A percentile compares a stretch with the other conserved stretches of the same genome.
Conservation (phyloP, 1,140 invertebrate species). For the Neotoxoptera formosana region DNA sequence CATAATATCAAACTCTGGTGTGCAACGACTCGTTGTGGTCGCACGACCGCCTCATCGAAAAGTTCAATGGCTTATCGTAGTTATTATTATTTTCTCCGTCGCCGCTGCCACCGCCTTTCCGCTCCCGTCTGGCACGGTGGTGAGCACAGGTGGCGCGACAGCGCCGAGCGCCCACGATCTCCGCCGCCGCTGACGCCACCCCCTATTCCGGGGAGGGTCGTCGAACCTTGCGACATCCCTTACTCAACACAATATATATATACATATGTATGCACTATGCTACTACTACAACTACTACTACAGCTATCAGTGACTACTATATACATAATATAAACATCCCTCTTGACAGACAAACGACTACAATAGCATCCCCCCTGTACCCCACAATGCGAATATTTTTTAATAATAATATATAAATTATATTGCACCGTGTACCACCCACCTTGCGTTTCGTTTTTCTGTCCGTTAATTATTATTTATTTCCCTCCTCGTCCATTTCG, state of each 20-base stretch:
- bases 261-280: neutral
- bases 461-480: neutral
- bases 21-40: neutral
- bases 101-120: neutral
- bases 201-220: neutral
- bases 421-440: neutral
- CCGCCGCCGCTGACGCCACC: neutral
- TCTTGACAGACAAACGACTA: neutral
- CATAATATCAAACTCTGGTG: neutral
- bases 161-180: constrained; percentile 24
- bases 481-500: neutral
- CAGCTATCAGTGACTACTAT: neutral
- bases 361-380: neutral
- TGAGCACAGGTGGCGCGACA: constrained; percentile 28
- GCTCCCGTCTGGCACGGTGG: neutral
- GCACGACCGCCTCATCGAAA: neutral
- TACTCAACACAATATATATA: constrained; percentile 16
- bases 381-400: neutral
- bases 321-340: neutral
- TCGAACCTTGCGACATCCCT: constrained; percentile 40
- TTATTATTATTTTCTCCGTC: constrained; percentile 12
- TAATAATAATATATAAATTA: neutral
- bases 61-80: constrained; percentile 51
- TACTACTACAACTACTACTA: neutral
- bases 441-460: neutral